Percentiles rank a stretch among this genome's conserved stretches.
Conservation (phyloP, 2,113 vertebrate genomes). For the Lagopus leucura region DNA sequence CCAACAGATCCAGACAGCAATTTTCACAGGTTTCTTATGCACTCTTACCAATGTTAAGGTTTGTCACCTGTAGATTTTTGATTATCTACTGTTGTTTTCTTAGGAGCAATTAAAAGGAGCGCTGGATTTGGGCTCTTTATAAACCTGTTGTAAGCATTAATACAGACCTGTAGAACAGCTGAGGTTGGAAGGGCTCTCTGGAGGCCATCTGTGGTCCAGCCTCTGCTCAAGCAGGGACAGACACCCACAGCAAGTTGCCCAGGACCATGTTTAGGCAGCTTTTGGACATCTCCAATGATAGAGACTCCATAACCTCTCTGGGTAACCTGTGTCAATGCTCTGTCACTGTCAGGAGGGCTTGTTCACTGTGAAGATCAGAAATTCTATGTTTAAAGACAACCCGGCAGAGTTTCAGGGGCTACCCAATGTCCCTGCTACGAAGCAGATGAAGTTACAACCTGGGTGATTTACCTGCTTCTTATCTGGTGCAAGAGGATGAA, state of each 20-base stretch:
- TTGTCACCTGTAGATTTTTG: not conserved
- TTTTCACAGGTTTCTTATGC: not conserved
- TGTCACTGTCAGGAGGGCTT: not conserved
- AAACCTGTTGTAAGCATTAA: not conserved
- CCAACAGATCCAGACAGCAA: not conserved
- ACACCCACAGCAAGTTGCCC: not conserved
- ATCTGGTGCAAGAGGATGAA: not conserved
- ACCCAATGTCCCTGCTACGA: accelerated
- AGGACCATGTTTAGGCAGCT: accelerated
- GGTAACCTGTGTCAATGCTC: not conserved
- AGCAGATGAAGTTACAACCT: not conserved
- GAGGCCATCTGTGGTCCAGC: too few species aligned
- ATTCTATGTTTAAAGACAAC: not conserved
- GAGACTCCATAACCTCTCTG: not conserved
- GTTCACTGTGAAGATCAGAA: not conserved
- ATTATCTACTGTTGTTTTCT: not conserved
- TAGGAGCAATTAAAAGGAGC: not conserved
- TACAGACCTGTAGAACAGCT: not conserved
- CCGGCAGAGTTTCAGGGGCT: not conserved
- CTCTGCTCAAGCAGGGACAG: too few species aligned
- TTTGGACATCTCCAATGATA: not conserved
- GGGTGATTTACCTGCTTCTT: not conserved
- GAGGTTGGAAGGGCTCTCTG: not conserved
- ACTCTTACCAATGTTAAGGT: not conserved
- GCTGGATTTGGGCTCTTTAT: not conserved